These are phyloP conservation scores for Ormyrus rosae DNA, from an alignment of 2,888 invertebrate species.

Conservation along the genomic window DNA sequence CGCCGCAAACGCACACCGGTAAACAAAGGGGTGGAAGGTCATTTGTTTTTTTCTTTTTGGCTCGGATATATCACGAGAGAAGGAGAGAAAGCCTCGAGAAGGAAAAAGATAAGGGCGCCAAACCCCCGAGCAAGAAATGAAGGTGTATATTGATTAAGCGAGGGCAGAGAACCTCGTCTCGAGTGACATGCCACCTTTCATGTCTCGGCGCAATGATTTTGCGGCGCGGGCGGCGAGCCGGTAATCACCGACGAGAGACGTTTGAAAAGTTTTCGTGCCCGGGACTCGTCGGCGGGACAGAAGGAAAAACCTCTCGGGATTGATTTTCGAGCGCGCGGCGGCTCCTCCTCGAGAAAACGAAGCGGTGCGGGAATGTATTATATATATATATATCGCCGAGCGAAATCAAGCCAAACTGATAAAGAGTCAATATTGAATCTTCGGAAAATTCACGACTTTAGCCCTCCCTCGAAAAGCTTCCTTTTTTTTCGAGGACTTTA, in stretches of 20 bases:
- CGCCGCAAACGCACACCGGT: too few species aligned
- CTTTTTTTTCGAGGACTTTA: neutral
- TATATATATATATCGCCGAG: neutral
- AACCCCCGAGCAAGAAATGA: neutral
- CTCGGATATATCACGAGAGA: too few species aligned
- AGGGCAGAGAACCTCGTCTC: conserved; percentile 4
- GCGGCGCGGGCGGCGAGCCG: too few species aligned
- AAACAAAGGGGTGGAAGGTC: too few species aligned
- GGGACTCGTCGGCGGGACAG: neutral
- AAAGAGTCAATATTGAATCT: conserved; percentile 34
- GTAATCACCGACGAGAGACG: too few species aligned
- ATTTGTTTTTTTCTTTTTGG: too few species aligned
- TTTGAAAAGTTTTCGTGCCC: too few species aligned
- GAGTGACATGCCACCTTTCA: conserved; percentile 26
- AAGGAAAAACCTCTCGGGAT: neutral
- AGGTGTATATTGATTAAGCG: conserved; percentile 10
- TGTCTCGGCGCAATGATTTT: conserved; percentile 27
- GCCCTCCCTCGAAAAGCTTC: neutral
- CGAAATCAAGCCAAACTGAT: conserved; percentile 30
- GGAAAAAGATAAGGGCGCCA: neutral
- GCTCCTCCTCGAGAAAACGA: too few species aligned
- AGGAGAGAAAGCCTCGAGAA: neutral
- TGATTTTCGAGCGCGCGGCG: neutral
- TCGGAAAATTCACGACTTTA: neutral
- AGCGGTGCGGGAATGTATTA: too few species aligned